Conservation (phyloP, 2,797 vertebrate species). For the Malurus splendens region DNA sequence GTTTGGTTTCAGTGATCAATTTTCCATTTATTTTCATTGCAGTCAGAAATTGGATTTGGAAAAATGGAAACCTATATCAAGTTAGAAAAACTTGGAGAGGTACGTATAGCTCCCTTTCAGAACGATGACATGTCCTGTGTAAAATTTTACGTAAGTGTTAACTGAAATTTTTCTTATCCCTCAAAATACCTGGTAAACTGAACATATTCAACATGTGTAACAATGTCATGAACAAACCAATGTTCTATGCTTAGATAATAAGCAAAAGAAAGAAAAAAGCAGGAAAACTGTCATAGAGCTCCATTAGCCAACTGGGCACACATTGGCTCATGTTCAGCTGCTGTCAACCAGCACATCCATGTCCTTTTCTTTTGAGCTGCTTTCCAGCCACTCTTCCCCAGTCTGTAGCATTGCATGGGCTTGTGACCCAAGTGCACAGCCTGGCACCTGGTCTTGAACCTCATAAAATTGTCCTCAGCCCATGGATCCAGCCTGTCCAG, state of each 20-base stretch:
- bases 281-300: not conserved
- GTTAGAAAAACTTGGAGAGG: conserved; percentile 98
- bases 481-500: not conserved
- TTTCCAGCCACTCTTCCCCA: not conserved
- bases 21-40: conserved; percentile 47
- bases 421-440: not conserved
- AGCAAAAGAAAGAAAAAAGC: not conserved
- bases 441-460: not conserved
- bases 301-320: not conserved
- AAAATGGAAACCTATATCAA: conserved; percentile 99
- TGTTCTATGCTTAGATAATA: not conserved
- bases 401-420: not conserved
- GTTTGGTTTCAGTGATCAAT: not conserved
- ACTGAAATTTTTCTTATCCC: not conserved
- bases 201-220: not conserved
- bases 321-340: not conserved
- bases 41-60: conserved; percentile 99
- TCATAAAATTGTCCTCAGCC: not conserved
- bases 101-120: conserved; percentile 57
- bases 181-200: not conserved
- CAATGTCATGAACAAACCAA: not conserved
- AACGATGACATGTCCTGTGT: not conserved
- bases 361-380: not conserved
- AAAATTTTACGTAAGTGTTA: not conserved
- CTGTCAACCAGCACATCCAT: not conserved